Conservation (phyloP, 2,888 invertebrate genomes). For the Cryptocheilus praepositus region DNA sequence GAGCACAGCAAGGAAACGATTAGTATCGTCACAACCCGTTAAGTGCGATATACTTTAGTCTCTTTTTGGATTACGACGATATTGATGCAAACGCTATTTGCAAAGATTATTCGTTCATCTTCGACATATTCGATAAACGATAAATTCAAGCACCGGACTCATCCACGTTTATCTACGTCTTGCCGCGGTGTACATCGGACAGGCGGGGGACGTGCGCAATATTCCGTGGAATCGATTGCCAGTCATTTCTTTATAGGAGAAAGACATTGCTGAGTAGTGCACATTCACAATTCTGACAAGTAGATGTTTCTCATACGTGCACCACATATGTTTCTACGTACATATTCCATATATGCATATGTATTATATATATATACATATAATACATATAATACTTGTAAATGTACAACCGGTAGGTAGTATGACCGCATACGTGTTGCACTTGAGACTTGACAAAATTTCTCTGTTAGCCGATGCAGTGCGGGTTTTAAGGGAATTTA, state of each 20-base stretch:
- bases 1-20: no score
- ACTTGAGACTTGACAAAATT: conserved; percentile 41
- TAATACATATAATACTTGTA: no score
- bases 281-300: no score
- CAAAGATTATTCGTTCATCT: neutral
- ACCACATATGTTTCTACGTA: no score
- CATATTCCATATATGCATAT: no score
- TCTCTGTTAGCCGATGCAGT: conserved; percentile 41
- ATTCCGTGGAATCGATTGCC: conserved; percentile 36
- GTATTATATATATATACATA: no score
- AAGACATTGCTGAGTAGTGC: no score
- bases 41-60: no score
- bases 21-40: no score
- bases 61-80: no score
- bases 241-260: conserved; percentile 17
- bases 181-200: neutral
- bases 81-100: neutral
- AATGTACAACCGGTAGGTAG: no score
- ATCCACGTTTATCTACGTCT: conserved; percentile 28
- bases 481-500: conserved; percentile 58
- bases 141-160: conserved; percentile 24
- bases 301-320: no score
- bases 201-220: conserved; percentile 18
- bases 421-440: neutral
- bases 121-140: neutral